These are phyloP conservation scores for Oconnorella tubifera DNA, from an alignment of 2,888 invertebrate genomes.

Conservation along the genomic window DNA sequence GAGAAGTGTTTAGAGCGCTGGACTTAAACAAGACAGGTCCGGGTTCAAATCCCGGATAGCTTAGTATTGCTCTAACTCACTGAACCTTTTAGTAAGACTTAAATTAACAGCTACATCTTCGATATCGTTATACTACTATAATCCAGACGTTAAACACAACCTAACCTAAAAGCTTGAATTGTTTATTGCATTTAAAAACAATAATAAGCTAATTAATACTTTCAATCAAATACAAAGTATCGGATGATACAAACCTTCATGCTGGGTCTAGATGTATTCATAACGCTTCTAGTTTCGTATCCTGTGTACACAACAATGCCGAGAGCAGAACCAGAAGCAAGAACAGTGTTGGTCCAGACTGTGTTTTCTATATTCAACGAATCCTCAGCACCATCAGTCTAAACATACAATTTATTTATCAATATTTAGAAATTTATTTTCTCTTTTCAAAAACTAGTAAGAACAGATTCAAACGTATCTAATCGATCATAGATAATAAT, in stretches of 20 bases:
- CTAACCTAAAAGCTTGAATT: background rate
- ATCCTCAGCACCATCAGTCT: constrained; percentile 63
- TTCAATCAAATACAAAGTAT: background rate
- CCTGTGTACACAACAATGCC: constrained; percentile 96
- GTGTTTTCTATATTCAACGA: constrained; percentile 93
- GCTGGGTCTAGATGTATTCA: constrained; percentile 95
- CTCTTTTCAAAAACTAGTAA: too few species aligned
- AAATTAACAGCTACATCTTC: too few species aligned
- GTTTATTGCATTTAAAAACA: background rate
- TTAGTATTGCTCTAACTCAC: too few species aligned
- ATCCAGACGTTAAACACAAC: too few species aligned
- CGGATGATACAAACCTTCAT: constrained; percentile 88
- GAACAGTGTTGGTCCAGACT: constrained; percentile 96
- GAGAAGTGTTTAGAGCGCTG: too few species aligned
- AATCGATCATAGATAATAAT: too few species aligned
- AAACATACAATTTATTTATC: background rate
- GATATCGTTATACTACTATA: too few species aligned
- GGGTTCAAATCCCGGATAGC: too few species aligned
- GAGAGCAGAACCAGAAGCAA: constrained; percentile 91
- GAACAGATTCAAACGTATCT: too few species aligned
- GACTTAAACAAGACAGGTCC: too few species aligned
- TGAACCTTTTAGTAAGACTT: too few species aligned
- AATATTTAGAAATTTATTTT: too few species aligned
- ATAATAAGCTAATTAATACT: background rate
- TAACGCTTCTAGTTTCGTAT: constrained; percentile 90